Evolutionary conservation across 92 coral and sea anemone species (phyloP).

Genomic region (Actinostola sp.): DNA sequence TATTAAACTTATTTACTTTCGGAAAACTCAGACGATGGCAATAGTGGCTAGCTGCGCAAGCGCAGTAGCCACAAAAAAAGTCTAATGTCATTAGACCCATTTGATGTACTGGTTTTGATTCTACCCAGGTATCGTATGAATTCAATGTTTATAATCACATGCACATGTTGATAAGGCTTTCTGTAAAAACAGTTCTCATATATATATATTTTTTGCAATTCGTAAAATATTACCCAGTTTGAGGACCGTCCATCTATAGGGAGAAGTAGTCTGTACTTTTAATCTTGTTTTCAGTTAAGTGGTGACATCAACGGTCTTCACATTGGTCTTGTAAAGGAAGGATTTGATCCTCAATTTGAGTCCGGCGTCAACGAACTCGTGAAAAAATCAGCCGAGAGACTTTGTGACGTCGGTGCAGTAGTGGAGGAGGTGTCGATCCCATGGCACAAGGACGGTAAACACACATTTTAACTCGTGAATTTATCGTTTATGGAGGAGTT

Average conservation of each 20-base stretch:
- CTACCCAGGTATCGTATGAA: no score
- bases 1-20: no score
- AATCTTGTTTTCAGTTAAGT: slow-evolving; percentile 34
- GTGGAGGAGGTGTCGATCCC: slow-evolving; percentile 68
- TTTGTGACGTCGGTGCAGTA: slow-evolving; percentile 44
- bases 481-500: neutral
- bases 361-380: slow-evolving; percentile 54
- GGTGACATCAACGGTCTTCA: slow-evolving; percentile 54
- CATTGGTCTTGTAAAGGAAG: slow-evolving; percentile 67
- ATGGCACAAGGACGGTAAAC: slow-evolving; percentile 66
- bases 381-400: slow-evolving; percentile 42
- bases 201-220: no score
- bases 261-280: neutral
- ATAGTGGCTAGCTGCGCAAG: no score
- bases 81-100: no score
- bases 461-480: neutral
- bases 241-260: neutral
- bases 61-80: no score
- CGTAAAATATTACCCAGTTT: no score
- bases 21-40: no score
- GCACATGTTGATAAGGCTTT: no score
- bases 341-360: slow-evolving; percentile 72
- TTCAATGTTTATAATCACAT: no score
- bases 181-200: neutral
- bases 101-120: no score